Percentiles rank a stretch among this genome's conserved stretches.
These are phyloP conservation scores for Amiota mariae DNA, from an alignment of 2,888 invertebrate species.

Conservation along the genomic window DNA sequence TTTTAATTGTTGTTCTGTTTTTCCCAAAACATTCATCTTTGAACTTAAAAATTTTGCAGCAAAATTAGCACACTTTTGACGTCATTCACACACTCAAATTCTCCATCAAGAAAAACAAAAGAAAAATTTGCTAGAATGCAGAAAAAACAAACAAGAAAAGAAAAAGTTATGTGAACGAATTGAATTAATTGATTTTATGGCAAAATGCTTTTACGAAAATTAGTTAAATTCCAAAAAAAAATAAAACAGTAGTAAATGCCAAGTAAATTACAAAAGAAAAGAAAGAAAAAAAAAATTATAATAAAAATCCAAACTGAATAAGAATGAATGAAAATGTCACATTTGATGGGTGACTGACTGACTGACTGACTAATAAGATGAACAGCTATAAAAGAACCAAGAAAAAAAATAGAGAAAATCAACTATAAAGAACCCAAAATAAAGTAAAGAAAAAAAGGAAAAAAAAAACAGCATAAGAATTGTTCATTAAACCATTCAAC, in stretches of 20 bases:
- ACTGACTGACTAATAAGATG: neutral
- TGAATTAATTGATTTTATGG: slow-evolving; percentile 66
- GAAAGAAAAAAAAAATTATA: neutral
- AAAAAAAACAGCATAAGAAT: neutral
- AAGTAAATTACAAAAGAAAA: neutral
- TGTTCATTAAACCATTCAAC: slow-evolving; percentile 2
- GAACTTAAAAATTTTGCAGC: slow-evolving; percentile 14
- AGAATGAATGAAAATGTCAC: slow-evolving; percentile 49
- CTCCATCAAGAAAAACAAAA: no score
- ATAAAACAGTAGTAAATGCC: slow-evolving; percentile 24
- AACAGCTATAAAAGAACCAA: neutral
- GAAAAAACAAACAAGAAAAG: no score
- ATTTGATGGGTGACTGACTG: slow-evolving; percentile 47
- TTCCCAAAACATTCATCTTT: slow-evolving; percentile 3
- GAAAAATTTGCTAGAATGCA: no score
- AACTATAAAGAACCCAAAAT: neutral
- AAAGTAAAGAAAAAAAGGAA: neutral
- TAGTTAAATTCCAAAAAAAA: slow-evolving; percentile 55
- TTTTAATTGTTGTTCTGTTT: neutral
- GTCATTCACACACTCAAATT: no score
- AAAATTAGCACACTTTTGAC: neutral
- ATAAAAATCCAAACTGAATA: neutral
- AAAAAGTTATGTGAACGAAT: neutral
- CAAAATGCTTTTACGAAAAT: slow-evolving; percentile 64
- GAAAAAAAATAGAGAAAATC: no score